Conservation (phyloP, 2,888 invertebrate genomes). For the Tinea semifulvella region DNA sequence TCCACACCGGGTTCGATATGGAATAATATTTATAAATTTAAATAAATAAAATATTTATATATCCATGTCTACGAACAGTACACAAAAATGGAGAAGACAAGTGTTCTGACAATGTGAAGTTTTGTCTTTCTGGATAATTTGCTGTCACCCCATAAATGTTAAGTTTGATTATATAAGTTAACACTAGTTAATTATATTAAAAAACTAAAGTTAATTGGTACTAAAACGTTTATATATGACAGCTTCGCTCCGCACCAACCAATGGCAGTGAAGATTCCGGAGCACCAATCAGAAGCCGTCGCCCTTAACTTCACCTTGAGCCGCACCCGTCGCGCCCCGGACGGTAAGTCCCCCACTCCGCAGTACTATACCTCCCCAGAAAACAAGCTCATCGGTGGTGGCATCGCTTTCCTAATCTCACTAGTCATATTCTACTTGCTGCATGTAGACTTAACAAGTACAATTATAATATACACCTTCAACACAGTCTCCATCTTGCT, state of each 20-base stretch:
- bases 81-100: too few species aligned
- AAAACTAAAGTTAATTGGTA: conserved; percentile 20
- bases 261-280: conserved; percentile 33
- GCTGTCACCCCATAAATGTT: too few species aligned
- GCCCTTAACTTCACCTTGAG: conserved; percentile 31
- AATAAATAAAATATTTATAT: too few species aligned
- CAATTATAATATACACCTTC: background rate
- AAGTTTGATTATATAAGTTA: background rate
- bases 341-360: conserved; percentile 35
- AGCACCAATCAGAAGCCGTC: conserved; percentile 30
- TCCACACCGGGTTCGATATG: too few species aligned
- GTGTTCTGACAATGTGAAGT: too few species aligned
- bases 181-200: conserved; percentile 24
- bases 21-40: too few species aligned
- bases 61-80: too few species aligned
- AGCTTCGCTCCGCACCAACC: conserved; percentile 15
- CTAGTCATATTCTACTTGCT: background rate
- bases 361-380: background rate
- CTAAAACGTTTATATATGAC: background rate
- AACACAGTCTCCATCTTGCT: background rate
- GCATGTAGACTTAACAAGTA: background rate
- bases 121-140: too few species aligned
- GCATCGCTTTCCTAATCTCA: background rate
- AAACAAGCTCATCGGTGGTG: background rate
- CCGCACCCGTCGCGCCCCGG: conserved; percentile 27